Evolutionary conservation across 2,888 invertebrate genomes (phyloP), one percentile per base, ranked within the genome.

Genomic region (Charanyca ferruginea): DNA sequence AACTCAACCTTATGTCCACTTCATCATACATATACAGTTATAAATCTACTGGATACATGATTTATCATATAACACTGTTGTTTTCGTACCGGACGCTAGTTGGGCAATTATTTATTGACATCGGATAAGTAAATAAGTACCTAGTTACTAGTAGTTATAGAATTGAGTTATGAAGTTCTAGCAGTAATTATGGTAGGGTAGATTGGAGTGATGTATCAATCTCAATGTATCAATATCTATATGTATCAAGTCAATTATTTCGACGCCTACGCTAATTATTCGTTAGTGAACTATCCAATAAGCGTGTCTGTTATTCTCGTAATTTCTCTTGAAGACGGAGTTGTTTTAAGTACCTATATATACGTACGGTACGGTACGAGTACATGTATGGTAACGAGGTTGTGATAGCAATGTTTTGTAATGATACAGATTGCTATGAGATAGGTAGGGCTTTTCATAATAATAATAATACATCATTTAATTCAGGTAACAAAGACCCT

Each of bases 1-100:
- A 72, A 83, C 64, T 80, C 68, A 70, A 52, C 73, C 77, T 61
- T 69, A 54, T 66, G 64, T 47, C 23, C 66, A 69, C 62, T 82
- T 64, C 42, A 68, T 80, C 83, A 72, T 63, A 68, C 51, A 66
- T 55, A 55, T 35, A 44, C 57, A 38, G 74, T 55, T 70, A 74
- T 76, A 74, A 76, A 74, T 69, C 75, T 59, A 61, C 42, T 32
- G 61, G 28, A 65, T 77, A 53, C 32, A 60, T 62, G 67, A 81
- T 71, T 74, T 73, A 69, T 79, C 59, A 68, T 45, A n/a, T 47
- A 54, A 59, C 44, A 18, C 16, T 61, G 58, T 78, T 66, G 74
- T 75, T 78, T 71, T 65, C 49, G 35, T 16, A 54, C 16, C 18
- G 32, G 22, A 48, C 52, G 44, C 20, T 64, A 57, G 73, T 58